Percentiles rank a stretch among this genome's conserved stretches.
phyloP scores from a whole-genome alignment of 1,140 invertebrate species.

The Hormaphis cornu region DNA sequence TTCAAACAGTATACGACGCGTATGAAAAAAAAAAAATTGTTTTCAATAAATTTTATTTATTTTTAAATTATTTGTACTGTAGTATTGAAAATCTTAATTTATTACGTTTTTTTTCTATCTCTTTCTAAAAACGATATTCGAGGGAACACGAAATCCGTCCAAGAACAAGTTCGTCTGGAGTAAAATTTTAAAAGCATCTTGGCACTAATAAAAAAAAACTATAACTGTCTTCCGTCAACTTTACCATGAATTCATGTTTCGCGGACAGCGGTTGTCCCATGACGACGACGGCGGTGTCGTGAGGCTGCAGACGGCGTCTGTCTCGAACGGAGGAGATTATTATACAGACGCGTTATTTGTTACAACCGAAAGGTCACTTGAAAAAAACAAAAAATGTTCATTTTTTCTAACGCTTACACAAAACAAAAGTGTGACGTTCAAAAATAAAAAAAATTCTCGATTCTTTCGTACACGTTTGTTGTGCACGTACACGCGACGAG shows the following conservation, averaged over 20 bases:
- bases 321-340: too few species aligned
- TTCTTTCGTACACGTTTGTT: too few species aligned
- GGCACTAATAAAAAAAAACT: neutral
- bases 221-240: neutral
- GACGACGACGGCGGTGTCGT: neutral
- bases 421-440: neutral
- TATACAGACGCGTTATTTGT: too few species aligned
- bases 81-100: too few species aligned
- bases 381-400: neutral
- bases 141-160: too few species aligned
- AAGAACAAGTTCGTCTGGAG: too few species aligned
- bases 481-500: neutral
- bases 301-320: neutral
- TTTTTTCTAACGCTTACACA: neutral
- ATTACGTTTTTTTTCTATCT: too few species aligned
- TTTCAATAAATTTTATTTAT: too few species aligned
- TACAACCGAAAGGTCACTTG: neutral
- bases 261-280: conserved; percentile 23
- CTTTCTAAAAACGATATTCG: neutral
- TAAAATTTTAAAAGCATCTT: neutral
- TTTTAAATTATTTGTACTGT: too few species aligned
- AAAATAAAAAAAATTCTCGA: too few species aligned
- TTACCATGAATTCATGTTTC: conserved; percentile 25
- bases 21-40: neutral
- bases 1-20: neutral